Base-by-base conservation (phyloP, 2,888 invertebrate genomes). In the Coelogynopora nodosa region DNA sequence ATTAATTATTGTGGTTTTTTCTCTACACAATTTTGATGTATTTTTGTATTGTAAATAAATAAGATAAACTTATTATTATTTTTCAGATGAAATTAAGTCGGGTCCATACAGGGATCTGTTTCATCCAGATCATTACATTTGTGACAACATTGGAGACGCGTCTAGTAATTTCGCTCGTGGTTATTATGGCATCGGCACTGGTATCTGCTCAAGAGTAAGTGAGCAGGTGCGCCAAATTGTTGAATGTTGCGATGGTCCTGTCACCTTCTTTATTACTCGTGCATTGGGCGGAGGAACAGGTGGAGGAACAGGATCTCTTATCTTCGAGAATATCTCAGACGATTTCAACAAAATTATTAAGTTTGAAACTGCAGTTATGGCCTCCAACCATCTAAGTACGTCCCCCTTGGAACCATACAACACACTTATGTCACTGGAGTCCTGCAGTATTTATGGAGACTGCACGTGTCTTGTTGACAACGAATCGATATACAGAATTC, bases 41-140 rank as follows among this genome's bases (percentile, higher is more conserved):
- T n/a, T n/a, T n/a, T n/a, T n/a, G n/a, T n/a, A n/a, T n/a, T n/a
- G n/a, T n/a, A n/a, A n/a, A n/a, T n/a, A n/a, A n/a, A n/a, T n/a
- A n/a, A n/a, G n/a, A n/a, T n/a, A n/a, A n/a, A n/a, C n/a, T n/a
- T n/a, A n/a, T n/a, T n/a, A n/a, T n/a, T n/a, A n/a, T n/a, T n/a
- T n/a, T n/a, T n/a, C 31, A 84, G 84, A 84, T 84, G 84, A 84
- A 84, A 84, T 84, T 31, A 84, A 31, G 31, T 31, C 30, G 18
- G 84, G 84, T 23, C 5, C 26, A 31, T 84, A 26, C 84, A 67
- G 31, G 26, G 31, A 30, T 31, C 31, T 84, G n/a, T 84, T 84
- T n/a, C 1, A 28, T 29, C 31, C 31, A 67, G 31, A 31, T 31
- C 31, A 13, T 31, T 84, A 31, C 31, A 27, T 23, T n/a, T 29